These are phyloP conservation scores for Micromesistius poutassou DNA, from an alignment of 2,797 vertebrate genomes.

Conservation along the genomic window DNA sequence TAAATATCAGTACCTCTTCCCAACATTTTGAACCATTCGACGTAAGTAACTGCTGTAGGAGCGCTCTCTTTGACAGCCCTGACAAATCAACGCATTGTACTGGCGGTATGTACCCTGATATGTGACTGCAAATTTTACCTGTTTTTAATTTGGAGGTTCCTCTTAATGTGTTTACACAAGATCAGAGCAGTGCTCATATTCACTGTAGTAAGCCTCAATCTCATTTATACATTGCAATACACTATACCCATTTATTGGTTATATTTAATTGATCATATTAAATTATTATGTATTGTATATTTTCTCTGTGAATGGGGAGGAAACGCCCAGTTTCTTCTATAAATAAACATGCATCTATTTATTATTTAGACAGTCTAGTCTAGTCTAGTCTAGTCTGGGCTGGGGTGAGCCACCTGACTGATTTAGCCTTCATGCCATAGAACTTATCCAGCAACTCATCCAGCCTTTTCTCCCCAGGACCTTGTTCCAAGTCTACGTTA, in stretches of 20 bases:
- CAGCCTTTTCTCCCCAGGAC: slow-evolving; percentile 17
- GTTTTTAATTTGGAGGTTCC: no score
- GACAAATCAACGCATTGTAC: neutral
- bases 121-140: neutral
- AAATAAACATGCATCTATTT: neutral
- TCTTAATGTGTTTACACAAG: neutral
- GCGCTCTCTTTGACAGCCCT: neutral
- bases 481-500: slow-evolving; percentile 34
- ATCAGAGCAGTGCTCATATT: neutral
- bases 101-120: neutral
- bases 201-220: neutral
- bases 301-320: neutral
- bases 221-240: neutral
- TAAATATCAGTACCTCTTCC: neutral
- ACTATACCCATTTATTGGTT: neutral
- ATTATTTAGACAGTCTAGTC: neutral
- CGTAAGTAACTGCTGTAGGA: neutral
- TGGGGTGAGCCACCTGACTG: neutral
- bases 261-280: neutral
- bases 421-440: neutral
- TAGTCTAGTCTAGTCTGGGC: neutral
- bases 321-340: neutral
- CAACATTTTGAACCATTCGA: neutral
- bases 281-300: neutral
- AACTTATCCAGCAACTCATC: slow-evolving; percentile 1